These are phyloP conservation scores for Saturnia pavonia DNA, from an alignment of 2,888 invertebrate species.

Conservation along the genomic window DNA sequence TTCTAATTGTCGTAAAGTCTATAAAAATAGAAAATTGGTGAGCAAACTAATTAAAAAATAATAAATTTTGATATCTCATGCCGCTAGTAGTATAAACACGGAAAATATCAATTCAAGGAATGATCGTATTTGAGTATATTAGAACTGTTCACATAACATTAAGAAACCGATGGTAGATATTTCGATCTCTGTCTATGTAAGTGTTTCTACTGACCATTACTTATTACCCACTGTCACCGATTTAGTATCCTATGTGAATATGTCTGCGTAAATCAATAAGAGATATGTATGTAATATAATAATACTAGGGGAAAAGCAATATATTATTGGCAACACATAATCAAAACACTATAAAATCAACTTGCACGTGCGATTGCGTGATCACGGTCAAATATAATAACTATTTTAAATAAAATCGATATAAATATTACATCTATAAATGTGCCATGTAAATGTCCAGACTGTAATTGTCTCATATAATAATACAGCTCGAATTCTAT, in stretches of 20 bases:
- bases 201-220: neutral
- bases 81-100: too few relatives aligned
- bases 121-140: neutral
- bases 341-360: constrained; percentile 12
- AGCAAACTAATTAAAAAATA: neutral
- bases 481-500: constrained; percentile 47
- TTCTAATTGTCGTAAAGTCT: too few relatives aligned
- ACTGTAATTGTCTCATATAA: constrained; percentile 40
- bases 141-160: neutral
- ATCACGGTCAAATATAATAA: constrained; percentile 35
- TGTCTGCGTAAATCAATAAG: constrained; percentile 3
- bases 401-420: constrained; percentile 41
- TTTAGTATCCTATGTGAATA: neutral
- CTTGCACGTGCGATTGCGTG: constrained; percentile 32
- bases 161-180: neutral
- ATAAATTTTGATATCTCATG: too few relatives aligned
- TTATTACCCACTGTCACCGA: neutral
- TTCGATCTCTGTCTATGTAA: neutral
- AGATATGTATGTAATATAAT: constrained; percentile 8
- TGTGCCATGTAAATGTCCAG: constrained; percentile 53
- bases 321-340: constrained; percentile 11
- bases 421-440: constrained; percentile 48
- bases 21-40: neutral
- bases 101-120: too few relatives aligned
- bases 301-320: constrained; percentile 10